These are phyloP conservation scores for Psophia crepitans DNA, from an alignment of 2,113 vertebrate genomes.

Conservation along the genomic window DNA sequence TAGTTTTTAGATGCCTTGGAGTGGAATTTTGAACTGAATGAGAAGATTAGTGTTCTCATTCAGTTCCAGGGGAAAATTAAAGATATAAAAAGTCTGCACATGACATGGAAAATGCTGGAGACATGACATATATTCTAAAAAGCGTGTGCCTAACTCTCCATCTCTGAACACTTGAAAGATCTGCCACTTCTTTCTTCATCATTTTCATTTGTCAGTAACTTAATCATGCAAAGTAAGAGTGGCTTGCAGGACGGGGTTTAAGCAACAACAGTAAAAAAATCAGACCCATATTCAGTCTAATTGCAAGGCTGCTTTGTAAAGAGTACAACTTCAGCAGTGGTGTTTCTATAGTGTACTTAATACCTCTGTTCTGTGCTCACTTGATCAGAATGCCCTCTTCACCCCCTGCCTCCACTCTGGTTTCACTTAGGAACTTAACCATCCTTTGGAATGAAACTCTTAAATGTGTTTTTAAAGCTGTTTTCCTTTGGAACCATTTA, in stretches of 20 bases:
- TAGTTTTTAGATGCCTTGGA: background rate
- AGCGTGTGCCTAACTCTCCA: background rate
- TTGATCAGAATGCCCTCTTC: background rate
- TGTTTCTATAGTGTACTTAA: accelerated
- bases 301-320: background rate
- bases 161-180: background rate
- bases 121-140: background rate
- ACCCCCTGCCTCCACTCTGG: background rate
- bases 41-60: background rate
- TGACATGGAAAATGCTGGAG: background rate
- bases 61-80: background rate
- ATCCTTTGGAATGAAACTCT: background rate
- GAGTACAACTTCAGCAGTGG: background rate
- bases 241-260: background rate
- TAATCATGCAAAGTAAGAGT: background rate
- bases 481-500: background rate
- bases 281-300: background rate
- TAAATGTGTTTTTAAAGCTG: background rate
- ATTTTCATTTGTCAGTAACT: background rate
- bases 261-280: background rate
- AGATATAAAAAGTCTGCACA: background rate
- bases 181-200: background rate
- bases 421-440: background rate
- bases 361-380: background rate
- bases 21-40: background rate